Evolutionary conservation across 2,797 vertebrate genomes (phyloP), one percentile per base, ranked within the genome.

Genomic region (Pipistrellus kuhlii): DNA sequence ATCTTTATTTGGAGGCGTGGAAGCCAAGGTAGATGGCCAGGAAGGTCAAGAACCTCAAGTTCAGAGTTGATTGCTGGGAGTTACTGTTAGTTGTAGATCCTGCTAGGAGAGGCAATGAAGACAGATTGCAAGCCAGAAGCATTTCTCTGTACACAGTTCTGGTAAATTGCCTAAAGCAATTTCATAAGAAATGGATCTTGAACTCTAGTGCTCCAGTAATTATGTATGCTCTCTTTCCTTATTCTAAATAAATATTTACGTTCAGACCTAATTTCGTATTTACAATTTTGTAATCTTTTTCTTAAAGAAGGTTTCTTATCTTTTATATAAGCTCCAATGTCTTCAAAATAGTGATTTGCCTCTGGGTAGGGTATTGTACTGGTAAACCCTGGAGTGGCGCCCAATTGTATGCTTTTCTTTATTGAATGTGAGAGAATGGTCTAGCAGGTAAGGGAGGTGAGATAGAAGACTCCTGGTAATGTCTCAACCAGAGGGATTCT

Each of bases 241-340:
- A 85, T 80, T 80, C 14, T 73, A 78, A 95, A 57, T 80, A 94
- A 96, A 72, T 92, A 94, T 68, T 94, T 90, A 85, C 75, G 66
- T 82, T 46, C 41, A 38, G 46, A 30, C 9, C 12, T 80, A 80
- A 64, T 51, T 94, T 48, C 55, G 2, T 55, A 81, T 18, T 87
- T 57, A 2, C 5, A 38, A 53, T 90, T 80, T 71, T 27, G 44
- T 44, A 44, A 44, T 44, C 1, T 38, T 18, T 57, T 84, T 55
- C 27, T 80, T 71, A 23, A 71, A 84, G 12, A 21, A n/a, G 3
- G 0, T 12, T 72, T 6, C 1, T 53, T 66, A 55, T 15, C 38
- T 90, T 59, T 85, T 41, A 53, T 44, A 12, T 62, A 68, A 20
- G 8, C 30, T 77, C 68, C 30, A 48, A 0, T 66, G 51, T 69